Base-by-base conservation (phyloP, 2,888 invertebrate species). In the Polymixis flavicincta region DNA sequence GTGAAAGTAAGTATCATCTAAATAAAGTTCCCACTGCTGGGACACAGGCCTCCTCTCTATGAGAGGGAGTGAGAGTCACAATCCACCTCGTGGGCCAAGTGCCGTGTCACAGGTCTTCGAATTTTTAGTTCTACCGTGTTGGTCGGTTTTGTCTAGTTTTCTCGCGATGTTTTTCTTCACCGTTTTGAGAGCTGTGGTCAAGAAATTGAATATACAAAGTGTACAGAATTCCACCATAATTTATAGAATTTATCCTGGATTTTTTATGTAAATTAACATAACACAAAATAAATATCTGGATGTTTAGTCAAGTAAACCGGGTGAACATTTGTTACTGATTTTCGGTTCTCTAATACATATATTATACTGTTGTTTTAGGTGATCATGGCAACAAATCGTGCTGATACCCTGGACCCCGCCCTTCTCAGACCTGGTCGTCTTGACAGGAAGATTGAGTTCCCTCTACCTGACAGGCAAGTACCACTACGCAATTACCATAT, bases 371-470 rank as follows among this genome's bases (percentile, higher is more conserved):
- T 45, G 6, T 63, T 52, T 19, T 52, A 96, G 96, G 96, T 97
- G 0, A 99, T 99, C 78, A 99, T 99, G 99, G 99, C 99, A 0
- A 99, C 99, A 13, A 99, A 99, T 95, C 97, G 99, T 90, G 99
- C 99, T 8, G 99, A 99, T 92, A 99, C 99, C 2, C 95, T 99
- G 76, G 99, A 99, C 96, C 99, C 99, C n/a, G 99, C 99, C 52
- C 96, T 99, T 25, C 97, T 99, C 42, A 97, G 99, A 90, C 99
- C 99, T 8, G 99, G 99, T 25, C 98, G 99, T 92, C 97, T 99
- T 76, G 99, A 99, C 95, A 97, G 99, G 87, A 99, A 99, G 96
- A 99, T 99, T 87, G 99, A 99, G 94, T 99, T 99, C 94, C 99
- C 99, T 11, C 95, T 99, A 76, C 99, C 99, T 0, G 99, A 99